Evolutionary conservation across 2,113 vertebrate genomes (phyloP).

Genomic region (Butorides virescens): DNA sequence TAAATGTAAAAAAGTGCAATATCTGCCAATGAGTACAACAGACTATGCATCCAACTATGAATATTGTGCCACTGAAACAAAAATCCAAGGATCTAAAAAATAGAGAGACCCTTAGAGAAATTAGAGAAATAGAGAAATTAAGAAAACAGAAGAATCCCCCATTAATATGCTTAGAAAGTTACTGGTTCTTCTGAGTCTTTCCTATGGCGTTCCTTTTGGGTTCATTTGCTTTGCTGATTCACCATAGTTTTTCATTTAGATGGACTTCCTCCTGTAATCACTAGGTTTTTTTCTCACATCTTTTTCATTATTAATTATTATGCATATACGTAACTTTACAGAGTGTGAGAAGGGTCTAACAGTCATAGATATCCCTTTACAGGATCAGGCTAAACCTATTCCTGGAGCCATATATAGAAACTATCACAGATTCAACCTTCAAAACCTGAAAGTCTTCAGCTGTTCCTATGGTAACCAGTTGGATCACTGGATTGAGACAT

Average conservation of each 20-base stretch:
- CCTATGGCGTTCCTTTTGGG: not conserved
- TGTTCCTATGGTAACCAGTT: constrained; percentile 31
- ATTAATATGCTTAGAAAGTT: not conserved
- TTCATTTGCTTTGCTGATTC: not conserved
- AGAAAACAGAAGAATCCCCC: not conserved
- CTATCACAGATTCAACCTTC: constrained; percentile 12
- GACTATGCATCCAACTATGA: not conserved
- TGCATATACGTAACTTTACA: not conserved
- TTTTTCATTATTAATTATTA: not conserved
- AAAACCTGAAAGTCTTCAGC: not conserved
- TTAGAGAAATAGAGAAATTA: too few species aligned
- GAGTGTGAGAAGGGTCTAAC: not conserved
- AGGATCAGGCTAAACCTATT: not conserved
- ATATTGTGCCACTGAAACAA: not conserved
- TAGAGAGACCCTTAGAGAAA: too few species aligned
- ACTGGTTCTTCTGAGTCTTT: not conserved
- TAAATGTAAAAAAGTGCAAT: not conserved
- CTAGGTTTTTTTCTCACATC: not conserved
- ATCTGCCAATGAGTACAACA: not conserved
- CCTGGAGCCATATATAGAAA: not conserved
- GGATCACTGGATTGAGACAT: not conserved
- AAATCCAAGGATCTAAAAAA: not conserved
- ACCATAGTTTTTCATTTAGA: not conserved
- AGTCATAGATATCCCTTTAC: not conserved
- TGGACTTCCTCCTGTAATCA: not conserved